Evolutionary conservation across 2,113 vertebrate genomes (phyloP), one percentile per base, ranked within the genome.

Genomic region (Lepus timidus): DNA sequence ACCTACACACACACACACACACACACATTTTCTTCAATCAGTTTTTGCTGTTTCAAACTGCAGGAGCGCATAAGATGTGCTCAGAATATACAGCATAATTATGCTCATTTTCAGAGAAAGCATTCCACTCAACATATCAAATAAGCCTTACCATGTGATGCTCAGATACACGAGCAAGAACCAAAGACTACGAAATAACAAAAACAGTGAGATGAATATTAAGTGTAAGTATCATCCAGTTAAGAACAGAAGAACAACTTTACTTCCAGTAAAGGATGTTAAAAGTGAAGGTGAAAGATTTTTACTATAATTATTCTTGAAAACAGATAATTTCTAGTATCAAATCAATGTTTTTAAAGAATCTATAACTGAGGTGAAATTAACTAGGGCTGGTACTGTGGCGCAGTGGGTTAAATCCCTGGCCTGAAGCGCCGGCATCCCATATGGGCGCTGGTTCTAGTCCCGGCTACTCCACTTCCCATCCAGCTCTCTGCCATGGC

Each of bases 271-370:
- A 90, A 71, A 94, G 95, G 49, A 96, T 74, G 10, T 58, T 62
- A 71, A 14, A 96, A 81, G 55, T 16, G 25, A 61, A 94, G 39
- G 20, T 13, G 51, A 62, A 91, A 33, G 13, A 76, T 92, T 92
- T 44, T 70, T 88, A 36, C 84, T 75, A 85, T 44, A 94, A 87
- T 85, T 36, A 58, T 29, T 20, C 14, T 25, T 95, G 27, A 88
- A 14, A 14, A 85, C 13, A 75, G 70, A 96, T 95, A 39, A 31
- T 93, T 98, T 97, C 76, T 85, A 64, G 13, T 90, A 86, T 74
- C 17, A 93, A 93, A 49, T 3, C 5, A 70, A 4, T 95, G 87
- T 94, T 79, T 2, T 36, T 36, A 3, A 36, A 36, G 36, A 36
- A 36, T 36, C 36, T 36, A 36, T 36, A 36, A 36, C 36, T 3